Conservation (phyloP, 2,888 invertebrate genomes). For the Hyposoter dolosus region DNA sequence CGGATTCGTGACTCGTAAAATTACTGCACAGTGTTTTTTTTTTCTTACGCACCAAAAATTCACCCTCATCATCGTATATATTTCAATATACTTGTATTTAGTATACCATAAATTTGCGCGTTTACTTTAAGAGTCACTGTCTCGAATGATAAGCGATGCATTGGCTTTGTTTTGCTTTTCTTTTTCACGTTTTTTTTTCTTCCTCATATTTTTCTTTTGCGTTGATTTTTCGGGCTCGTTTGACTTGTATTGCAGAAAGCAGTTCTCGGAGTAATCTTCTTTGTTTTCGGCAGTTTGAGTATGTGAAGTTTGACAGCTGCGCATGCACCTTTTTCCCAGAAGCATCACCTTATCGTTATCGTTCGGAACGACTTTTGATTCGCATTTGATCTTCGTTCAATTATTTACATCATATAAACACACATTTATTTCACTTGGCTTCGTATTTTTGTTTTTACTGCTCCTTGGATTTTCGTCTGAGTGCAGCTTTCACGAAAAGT, state of each 20-base stretch:
- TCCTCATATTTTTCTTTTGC: constrained; percentile 29
- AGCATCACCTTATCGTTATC: constrained; percentile 76
- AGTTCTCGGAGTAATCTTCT: constrained; percentile 24
- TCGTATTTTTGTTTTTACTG: constrained; percentile 22
- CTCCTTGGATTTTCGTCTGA: constrained; percentile 30
- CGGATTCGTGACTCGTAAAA: constrained; percentile 42
- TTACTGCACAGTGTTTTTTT: constrained; percentile 61
- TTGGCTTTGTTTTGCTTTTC: constrained; percentile 23
- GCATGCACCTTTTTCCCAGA: constrained; percentile 83
- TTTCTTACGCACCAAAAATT: constrained; percentile 55
- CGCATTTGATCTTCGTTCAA: constrained; percentile 75
- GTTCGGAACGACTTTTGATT: constrained; percentile 73
- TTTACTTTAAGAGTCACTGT: constrained; percentile 57
- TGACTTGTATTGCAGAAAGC: background rate
- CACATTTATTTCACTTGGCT: constrained; percentile 34
- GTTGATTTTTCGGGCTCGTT: constrained; percentile 47
- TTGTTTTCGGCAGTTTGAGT: constrained; percentile 67
- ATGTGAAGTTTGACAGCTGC: constrained; percentile 75
- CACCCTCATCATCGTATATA: constrained; percentile 50
- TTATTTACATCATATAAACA: constrained; percentile 81
- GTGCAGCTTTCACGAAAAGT: constrained; percentile 31
- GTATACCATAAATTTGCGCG: constrained; percentile 46
- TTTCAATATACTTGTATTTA: constrained; percentile 36
- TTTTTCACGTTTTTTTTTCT: constrained; percentile 18
- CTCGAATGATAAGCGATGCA: constrained; percentile 48